Percentiles rank a stretch among this genome's conserved stretches.
Conservation (phyloP, 2,888 invertebrate species). For the Ptychoptera albimana region DNA sequence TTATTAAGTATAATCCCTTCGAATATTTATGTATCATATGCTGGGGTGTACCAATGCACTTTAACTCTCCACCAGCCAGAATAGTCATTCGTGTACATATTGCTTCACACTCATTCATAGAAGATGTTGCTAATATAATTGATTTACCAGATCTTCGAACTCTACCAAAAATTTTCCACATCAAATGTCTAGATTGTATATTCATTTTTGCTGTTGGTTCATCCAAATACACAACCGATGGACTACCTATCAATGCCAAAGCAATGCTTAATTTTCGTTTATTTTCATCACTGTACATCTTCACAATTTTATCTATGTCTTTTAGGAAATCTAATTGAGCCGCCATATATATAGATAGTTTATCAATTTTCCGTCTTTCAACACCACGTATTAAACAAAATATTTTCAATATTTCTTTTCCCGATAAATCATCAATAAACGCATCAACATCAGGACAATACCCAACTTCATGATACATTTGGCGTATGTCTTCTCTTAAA, state of each 20-base stretch:
- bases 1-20: conserved; percentile 26
- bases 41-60: conserved; percentile 58
- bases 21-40: conserved; percentile 60
- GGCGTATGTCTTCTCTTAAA: conserved; percentile 35
- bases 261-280: conserved; percentile 59
- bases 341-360: conserved; percentile 30
- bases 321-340: conserved; percentile 40
- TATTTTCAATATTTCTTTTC: conserved; percentile 47
- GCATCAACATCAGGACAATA: conserved; percentile 69
- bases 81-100: conserved; percentile 64
- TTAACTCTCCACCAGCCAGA: conserved; percentile 65
- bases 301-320: conserved; percentile 43
- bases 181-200: conserved; percentile 41
- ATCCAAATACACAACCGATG: conserved; percentile 52
- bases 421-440: conserved; percentile 51
- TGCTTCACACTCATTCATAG: conserved; percentile 77
- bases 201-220: conserved; percentile 44
- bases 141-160: conserved; percentile 55
- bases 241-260: conserved; percentile 49
- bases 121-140: conserved; percentile 69
- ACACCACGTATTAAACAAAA: conserved; percentile 50
- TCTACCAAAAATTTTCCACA: conserved; percentile 60
- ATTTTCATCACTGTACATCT: conserved; percentile 53
- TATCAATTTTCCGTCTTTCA: conserved; percentile 23
- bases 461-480: conserved; percentile 41